Evolutionary conservation across 2,113 vertebrate species (phyloP), one percentile per base, ranked within the genome.

Genomic region (Halichoerus grypus): DNA sequence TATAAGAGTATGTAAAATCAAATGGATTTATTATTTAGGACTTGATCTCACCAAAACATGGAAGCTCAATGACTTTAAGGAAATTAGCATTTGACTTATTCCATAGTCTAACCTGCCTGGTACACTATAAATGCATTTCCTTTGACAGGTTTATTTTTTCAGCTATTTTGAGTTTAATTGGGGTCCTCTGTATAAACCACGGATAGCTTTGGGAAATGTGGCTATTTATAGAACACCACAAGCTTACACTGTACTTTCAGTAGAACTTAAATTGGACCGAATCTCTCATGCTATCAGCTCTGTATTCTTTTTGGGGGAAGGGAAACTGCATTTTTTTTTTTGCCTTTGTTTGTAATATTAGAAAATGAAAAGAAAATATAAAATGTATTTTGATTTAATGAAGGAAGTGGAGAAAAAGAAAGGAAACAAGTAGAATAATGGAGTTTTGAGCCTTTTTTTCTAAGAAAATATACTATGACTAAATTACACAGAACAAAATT

Each of bases 221-320:
- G 72, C 82, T 96, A 93, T 95, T 95, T 96, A 84, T 88, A 96
- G 97, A 96, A 55, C 19, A 95, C 95, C 80, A 88, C 74, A 97
- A 97, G 67, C 94, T 92, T 94, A 97, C 88, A 96, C 57, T 95
- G 95, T 98, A 97, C 79, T 98, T 98, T 97, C 94, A 96, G 74
- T 92, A 97, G 94, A 96, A 71, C 80, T 96, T 98, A 96, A 97
- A 94, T 90, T 96, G 90, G 79, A 96, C 92, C 86, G 76, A 96
- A 96, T 97, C 87, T 94, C 74, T 96, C 90, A 96, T 16, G 19
- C 61, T 96, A 95, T 95, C 87, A 95, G 83, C 76, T 76, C 74
- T 96, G 36, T 15, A 31, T 95, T 92, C 42, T 96, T 95, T 98
- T 84, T 16, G 28, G 82, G 95, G 39, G 71, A 86, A 90, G 31